phyloP scores from a whole-genome alignment of 2,888 invertebrate species.

The Trachelus troglodyta region DNA sequence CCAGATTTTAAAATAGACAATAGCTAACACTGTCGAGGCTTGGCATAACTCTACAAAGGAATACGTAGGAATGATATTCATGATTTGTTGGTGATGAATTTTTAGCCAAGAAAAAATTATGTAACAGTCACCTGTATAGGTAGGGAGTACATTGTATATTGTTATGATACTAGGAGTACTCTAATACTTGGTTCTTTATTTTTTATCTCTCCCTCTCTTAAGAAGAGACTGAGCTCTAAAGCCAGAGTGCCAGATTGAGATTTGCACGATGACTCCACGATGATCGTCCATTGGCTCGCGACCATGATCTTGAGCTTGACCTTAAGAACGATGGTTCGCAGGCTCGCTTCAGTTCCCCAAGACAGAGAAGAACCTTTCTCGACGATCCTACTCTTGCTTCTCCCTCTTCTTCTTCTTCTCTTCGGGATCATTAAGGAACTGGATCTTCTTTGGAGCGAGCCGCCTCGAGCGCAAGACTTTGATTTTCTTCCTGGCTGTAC shows the following conservation, averaged over 20 bases:
- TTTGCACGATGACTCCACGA: background rate
- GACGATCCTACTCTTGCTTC: background rate
- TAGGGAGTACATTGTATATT: background rate
- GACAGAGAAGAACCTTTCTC: background rate
- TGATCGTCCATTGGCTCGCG: background rate
- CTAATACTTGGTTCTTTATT: background rate
- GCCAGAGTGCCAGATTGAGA: background rate
- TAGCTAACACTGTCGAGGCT: background rate
- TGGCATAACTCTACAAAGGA: background rate
- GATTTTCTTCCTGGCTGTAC: background rate
- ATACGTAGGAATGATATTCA: background rate
- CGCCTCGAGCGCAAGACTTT: background rate
- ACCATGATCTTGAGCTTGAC: conserved; percentile 57
- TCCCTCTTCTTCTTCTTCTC: background rate
- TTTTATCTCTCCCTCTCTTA: background rate
- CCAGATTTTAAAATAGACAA: background rate
- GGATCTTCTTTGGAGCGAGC: background rate
- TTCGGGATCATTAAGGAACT: background rate
- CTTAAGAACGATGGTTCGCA: conserved; percentile 24
- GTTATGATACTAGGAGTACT: background rate
- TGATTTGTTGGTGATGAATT: background rate
- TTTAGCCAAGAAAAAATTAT: background rate
- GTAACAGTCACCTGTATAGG: background rate
- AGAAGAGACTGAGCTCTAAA: background rate
- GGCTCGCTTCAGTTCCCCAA: background rate